A percentile compares a stretch with the other conserved stretches of the same genome.
Conservation (phyloP, 2,888 invertebrate genomes). For the Andricus curvator region DNA sequence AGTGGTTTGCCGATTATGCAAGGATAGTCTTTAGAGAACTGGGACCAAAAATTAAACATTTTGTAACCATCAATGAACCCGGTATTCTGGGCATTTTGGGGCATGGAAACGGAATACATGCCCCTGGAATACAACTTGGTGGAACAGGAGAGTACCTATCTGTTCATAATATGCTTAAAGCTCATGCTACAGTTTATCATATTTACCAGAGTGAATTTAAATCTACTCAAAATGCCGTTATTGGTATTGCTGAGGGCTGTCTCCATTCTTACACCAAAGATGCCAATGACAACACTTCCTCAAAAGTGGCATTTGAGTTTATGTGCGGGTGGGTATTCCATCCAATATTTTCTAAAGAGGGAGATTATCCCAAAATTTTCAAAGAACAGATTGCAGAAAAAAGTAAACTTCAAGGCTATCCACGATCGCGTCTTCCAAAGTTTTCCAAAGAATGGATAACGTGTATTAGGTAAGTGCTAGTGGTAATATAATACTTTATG, state of each 20-base stretch:
- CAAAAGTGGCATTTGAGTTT: no score
- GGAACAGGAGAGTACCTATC: constrained; percentile 85
- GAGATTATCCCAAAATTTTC: constrained; percentile 79
- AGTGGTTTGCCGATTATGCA: constrained; percentile 80
- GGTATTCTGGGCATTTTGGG: constrained; percentile 80
- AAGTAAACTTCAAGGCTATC: constrained; percentile 75
- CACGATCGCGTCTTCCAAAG: constrained; percentile 66
- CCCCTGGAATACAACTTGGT: constrained; percentile 53
- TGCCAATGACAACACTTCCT: no score
- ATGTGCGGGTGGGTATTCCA: constrained; percentile 51
- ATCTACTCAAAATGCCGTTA: constrained; percentile 80
- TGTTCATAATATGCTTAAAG: constrained; percentile 85
- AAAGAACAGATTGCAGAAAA: constrained; percentile 75
- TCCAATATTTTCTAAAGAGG: constrained; percentile 77
- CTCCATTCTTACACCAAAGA: no score
- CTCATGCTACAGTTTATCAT: constrained; percentile 85
- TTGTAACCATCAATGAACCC: constrained; percentile 91
- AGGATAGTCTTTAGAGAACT: constrained; percentile 78
- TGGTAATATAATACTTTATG: no score
- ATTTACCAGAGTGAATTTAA: constrained; percentile 82
- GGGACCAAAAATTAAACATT: constrained; percentile 83
- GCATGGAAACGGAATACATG: constrained; percentile 71
- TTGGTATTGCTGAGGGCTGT: constrained; percentile 35
- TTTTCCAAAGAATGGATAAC: constrained; percentile 79
- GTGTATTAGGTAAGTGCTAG: constrained; percentile 54